Base-by-base conservation (phyloP, 2,113 vertebrate genomes). In the Delphinus delphis region DNA sequence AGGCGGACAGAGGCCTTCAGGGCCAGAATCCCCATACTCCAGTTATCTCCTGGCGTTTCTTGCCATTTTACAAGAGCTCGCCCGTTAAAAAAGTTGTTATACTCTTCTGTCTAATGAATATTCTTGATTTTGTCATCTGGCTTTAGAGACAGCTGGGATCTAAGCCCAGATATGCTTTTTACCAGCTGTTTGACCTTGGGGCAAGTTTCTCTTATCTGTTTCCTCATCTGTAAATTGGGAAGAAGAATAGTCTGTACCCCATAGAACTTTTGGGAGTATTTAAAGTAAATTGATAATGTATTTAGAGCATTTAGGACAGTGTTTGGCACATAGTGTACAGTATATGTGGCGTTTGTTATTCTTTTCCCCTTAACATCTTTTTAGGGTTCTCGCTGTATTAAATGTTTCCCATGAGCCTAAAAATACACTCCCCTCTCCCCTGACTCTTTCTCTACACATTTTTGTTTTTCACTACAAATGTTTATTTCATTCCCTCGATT, bases 161-260 rank as follows among this genome's bases (percentile, higher is more conserved):
- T 71, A 67, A 76, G 82, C 31, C 14, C 25, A 95, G 20, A 74
- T 47, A 36, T 80, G 31, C 41, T 50, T 79, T 58, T 80, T 86
- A 50, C 6, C 33, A 92, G 33, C 23, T 92, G 25, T 92, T 92
- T 88, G 18, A 92, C 38, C 18, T 84, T 84, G 58, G 76, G 21
- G 18, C 55, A 93, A n/a, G 13, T 93, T 96, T 92, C 79, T 80
- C 76, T 95, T 88, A 55, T 68, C n/a, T 74, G 23, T 80, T 95
- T 92, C 14, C n/a, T 88, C 55, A 73, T 82, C 60, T 88, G 33
- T 95, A 70, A 94, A 95, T 83, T 26, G 79, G 85, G 14, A 21
- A 82, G 53, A 90, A 70, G 41, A 95, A 62, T 90, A 88, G 58
- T 85, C 25, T 36, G 6, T 68, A n/a, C 23, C 36, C 90, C 5